Evolutionary conservation across 2,888 invertebrate species (phyloP).

Genomic region (Phaonia tiefii): DNA sequence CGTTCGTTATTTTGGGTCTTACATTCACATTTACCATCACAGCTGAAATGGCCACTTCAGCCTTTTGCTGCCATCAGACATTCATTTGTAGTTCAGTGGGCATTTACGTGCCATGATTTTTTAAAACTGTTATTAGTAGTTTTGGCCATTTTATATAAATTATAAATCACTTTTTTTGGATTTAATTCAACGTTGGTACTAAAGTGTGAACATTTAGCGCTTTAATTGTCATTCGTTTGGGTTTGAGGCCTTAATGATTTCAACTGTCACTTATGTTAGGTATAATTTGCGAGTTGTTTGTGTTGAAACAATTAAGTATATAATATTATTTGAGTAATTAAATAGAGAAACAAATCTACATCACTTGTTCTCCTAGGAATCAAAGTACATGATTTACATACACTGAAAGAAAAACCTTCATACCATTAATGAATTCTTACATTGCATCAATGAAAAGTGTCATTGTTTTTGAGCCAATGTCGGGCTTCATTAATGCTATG

Average conservation of each 20-base stretch:
- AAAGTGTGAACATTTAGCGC: slow-evolving; percentile 46
- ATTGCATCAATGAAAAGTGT: too few species aligned
- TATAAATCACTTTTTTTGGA: slow-evolving; percentile 28
- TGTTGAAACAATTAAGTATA: too few species aligned
- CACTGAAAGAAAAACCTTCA: too few species aligned
- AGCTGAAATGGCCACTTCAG: slow-evolving; percentile 7
- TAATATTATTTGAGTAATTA: too few species aligned
- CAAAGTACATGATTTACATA: too few species aligned
- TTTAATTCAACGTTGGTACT: background rate
- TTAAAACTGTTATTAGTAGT: slow-evolving; percentile 30
- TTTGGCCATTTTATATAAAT: slow-evolving; percentile 11
- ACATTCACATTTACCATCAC: background rate
- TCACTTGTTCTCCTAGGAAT: too few species aligned
- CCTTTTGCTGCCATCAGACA: background rate
- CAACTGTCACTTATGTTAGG: too few species aligned
- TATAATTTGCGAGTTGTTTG: too few species aligned
- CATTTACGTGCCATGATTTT: slow-evolving; percentile 56
- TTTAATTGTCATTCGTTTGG: slow-evolving; percentile 45
- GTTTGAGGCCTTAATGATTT: slow-evolving; percentile 25
- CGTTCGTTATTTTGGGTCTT: slow-evolving; percentile 27
- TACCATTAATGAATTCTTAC: too few species aligned
- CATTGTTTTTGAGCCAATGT: too few species aligned
- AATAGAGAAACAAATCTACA: too few species aligned
- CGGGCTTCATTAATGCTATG: too few species aligned
- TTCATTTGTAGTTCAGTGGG: slow-evolving; percentile 57